Conservation (phyloP, 2,888 invertebrate genomes). For the Pristionchus exspectatus region DNA sequence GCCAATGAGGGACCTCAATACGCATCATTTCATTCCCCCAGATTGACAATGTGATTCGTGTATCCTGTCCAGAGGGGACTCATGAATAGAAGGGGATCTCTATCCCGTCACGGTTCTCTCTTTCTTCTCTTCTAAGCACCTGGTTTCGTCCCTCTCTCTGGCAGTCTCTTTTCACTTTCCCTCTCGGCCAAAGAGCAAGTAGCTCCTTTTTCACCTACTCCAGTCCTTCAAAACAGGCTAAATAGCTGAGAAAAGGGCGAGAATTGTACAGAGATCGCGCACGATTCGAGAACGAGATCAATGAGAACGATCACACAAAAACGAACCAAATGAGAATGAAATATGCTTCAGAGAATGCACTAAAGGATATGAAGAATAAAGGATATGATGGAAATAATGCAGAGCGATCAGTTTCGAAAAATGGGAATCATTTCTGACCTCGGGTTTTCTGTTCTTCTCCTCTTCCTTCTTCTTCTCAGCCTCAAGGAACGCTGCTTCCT, state of each 20-base stretch:
- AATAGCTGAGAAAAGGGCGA: background rate
- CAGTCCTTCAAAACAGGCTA: background rate
- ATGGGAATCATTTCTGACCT: background rate
- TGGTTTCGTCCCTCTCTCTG: constrained; percentile 15
- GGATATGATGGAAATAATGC: no score
- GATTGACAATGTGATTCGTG: constrained; percentile 42
- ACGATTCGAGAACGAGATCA: background rate
- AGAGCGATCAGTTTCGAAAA: background rate
- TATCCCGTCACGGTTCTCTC: background rate
- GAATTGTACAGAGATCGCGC: background rate
- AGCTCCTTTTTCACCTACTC: background rate
- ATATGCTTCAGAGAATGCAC: background rate
- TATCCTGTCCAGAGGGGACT: constrained; percentile 28
- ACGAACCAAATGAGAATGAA: background rate
- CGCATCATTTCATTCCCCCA: background rate
- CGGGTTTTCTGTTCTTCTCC: constrained; percentile 40
- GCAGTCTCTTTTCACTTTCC: constrained; percentile 7
- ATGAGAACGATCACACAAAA: background rate
- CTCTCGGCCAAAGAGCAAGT: constrained; percentile 9
- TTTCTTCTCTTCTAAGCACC: constrained; percentile 20
- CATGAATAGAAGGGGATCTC: constrained; percentile 27
- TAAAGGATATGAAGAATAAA: no score
- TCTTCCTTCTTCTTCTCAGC: constrained; percentile 3
- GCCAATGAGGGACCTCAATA: background rate
- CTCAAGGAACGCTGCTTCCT: constrained; percentile 3